A percentile compares a stretch with the other conserved stretches of the same genome.
These are phyloP conservation scores for Xenotilapia leptura DNA, from an alignment of 2,113 vertebrate species.

Conservation along the genomic window DNA sequence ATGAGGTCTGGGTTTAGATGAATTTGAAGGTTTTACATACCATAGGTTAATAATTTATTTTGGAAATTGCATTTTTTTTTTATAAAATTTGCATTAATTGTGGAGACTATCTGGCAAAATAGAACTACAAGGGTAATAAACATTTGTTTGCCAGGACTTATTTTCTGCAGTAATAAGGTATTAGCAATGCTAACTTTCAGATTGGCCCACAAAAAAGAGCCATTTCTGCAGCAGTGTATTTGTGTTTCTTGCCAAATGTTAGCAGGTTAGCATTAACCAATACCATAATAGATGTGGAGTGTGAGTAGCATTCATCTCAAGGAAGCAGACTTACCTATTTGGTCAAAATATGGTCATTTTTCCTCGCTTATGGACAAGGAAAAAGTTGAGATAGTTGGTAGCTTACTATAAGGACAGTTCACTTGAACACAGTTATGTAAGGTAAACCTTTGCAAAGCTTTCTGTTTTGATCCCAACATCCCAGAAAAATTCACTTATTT, in stretches of 20 bases:
- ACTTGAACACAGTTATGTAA: not conserved
- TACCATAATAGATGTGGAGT: not conserved
- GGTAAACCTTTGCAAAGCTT: not conserved
- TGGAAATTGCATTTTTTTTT: not conserved
- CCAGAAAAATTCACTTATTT: not conserved
- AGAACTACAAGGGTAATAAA: not conserved
- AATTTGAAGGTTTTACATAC: not conserved
- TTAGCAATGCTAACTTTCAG: not conserved
- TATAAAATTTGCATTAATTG: not conserved
- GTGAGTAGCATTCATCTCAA: not conserved
- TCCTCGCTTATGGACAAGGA: not conserved
- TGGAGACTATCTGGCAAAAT: not conserved
- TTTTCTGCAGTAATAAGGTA: not conserved
- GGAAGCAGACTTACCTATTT: not conserved
- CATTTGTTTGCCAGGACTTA: not conserved
- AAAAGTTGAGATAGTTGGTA: not conserved
- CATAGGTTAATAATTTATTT: fast-evolving
- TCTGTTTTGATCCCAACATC: not conserved
- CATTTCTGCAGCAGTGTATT: not conserved
- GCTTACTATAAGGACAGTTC: not conserved
- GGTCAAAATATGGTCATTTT: not conserved
- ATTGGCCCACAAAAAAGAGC: not conserved
- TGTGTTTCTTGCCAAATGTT: not conserved
- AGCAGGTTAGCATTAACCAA: not conserved
- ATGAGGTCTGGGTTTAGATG: not conserved